These are phyloP conservation scores for Laspeyria flexula DNA, from an alignment of 2,888 invertebrate species.

Conservation along the genomic window DNA sequence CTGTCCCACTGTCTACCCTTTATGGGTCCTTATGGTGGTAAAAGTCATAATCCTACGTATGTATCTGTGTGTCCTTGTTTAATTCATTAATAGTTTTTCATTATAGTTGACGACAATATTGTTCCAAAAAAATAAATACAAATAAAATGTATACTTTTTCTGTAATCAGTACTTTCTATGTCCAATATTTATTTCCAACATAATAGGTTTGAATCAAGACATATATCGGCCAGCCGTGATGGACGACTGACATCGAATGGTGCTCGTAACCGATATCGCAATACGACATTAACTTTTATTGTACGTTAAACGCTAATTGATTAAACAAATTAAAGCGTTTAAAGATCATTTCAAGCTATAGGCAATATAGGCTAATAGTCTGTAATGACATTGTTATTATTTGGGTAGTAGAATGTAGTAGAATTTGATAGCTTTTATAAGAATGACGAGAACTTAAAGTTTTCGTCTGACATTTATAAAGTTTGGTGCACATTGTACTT, in stretches of 20 bases:
- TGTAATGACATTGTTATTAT: background rate
- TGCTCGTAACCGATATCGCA: constrained; percentile 10
- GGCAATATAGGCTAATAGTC: background rate
- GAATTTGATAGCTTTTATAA: too few species aligned
- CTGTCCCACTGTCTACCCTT: too few species aligned
- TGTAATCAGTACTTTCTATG: constrained; percentile 24
- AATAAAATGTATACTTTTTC: background rate
- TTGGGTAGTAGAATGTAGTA: background rate
- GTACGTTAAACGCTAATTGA: constrained; percentile 24
- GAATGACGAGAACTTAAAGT: too few species aligned
- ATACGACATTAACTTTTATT: constrained; percentile 26
- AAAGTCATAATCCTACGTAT: too few species aligned
- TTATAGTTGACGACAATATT: too few species aligned
- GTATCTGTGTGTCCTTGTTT: too few species aligned
- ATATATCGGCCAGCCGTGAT: constrained; percentile 22
- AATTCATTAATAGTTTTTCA: too few species aligned
- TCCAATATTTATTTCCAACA: constrained; percentile 55
- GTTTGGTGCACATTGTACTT: background rate
- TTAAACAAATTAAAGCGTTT: constrained; percentile 21
- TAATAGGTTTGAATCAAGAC: constrained; percentile 43
- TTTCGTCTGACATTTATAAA: background rate
- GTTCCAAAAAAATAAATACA: too few species aligned
- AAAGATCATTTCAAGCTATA: background rate
- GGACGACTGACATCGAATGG: constrained; percentile 5
- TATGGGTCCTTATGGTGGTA: too few species aligned